These are phyloP conservation scores for Eupithecia pulchellata DNA, from an alignment of 2,888 invertebrate genomes.

Conservation along the genomic window DNA sequence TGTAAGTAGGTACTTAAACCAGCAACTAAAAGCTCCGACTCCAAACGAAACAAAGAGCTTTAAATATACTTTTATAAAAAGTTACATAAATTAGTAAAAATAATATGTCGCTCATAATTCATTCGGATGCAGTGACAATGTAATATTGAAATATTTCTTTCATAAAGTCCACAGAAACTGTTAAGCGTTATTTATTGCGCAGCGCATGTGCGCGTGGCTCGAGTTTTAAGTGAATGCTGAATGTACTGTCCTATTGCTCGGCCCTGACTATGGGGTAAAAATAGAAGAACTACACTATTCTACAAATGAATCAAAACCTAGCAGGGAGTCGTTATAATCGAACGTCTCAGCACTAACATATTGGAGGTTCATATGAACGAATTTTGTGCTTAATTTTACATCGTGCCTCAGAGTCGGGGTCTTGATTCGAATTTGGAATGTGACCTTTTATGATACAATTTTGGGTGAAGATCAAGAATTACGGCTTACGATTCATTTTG, in stretches of 20 bases:
- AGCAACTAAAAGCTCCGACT: not conserved
- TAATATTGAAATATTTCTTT: conserved; percentile 39
- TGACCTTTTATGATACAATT: not conserved
- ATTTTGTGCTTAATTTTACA: not conserved
- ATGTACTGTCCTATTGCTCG: conserved; percentile 6
- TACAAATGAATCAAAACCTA: not conserved
- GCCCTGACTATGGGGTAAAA: not conserved
- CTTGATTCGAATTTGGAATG: not conserved
- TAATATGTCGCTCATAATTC: conserved; percentile 18
- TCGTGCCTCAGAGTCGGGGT: not conserved
- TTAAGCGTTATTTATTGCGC: conserved; percentile 31
- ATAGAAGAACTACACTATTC: not conserved
- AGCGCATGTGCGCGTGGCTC: conserved; percentile 22
- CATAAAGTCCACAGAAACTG: conserved; percentile 33
- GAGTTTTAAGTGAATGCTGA: conserved; percentile 23
- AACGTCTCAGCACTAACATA: not conserved
- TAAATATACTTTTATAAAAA: conserved; percentile 7
- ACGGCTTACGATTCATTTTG: not conserved
- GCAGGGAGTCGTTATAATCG: not conserved
- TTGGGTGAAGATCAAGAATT: not conserved
- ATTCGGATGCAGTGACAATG: conserved; percentile 23
- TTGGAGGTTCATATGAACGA: not conserved
- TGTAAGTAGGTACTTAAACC: not conserved
- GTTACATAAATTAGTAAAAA: conserved; percentile 13
- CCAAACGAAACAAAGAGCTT: not conserved